Conservation (phyloP, 2,888 invertebrate species). For the Ischnus inquisitorius region DNA sequence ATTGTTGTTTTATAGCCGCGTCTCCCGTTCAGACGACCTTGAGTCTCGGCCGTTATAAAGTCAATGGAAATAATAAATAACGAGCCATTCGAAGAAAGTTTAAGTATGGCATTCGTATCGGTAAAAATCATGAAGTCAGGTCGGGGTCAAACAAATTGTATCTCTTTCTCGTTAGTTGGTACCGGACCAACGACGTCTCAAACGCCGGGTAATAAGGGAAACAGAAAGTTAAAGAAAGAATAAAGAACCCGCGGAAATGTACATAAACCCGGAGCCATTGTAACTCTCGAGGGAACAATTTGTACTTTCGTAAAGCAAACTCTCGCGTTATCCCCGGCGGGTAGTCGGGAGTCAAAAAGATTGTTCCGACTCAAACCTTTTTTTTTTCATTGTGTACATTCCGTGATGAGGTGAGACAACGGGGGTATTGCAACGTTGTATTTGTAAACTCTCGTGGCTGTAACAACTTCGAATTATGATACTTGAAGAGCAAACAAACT, state of each 20-base stretch:
- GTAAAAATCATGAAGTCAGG: not conserved
- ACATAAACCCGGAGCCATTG: not conserved
- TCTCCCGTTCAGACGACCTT: too few species aligned
- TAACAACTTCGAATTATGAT: too few species aligned
- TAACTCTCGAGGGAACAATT: not conserved
- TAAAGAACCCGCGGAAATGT: not conserved
- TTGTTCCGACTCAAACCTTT: not conserved
- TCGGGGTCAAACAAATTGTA: not conserved
- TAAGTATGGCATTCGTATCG: too few species aligned
- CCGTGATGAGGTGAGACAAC: too few species aligned
- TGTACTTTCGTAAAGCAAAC: not conserved
- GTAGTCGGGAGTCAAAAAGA: not conserved
- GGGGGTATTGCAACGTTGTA: too few species aligned
- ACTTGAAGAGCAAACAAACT: too few species aligned
- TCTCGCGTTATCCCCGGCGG: not conserved
- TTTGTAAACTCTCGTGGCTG: too few species aligned
- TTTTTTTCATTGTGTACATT: not conserved
- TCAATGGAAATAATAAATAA: too few species aligned
- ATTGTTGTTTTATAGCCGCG: too few species aligned
- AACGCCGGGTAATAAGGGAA: not conserved
- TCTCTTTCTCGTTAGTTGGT: not conserved
- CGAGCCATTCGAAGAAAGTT: too few species aligned
- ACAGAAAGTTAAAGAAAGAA: not conserved
- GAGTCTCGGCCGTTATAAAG: too few species aligned
- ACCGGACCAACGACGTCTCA: not conserved